These are phyloP conservation scores for Ceratina calcarata DNA, from an alignment of 1,140 invertebrate genomes.

Conservation along the genomic window DNA sequence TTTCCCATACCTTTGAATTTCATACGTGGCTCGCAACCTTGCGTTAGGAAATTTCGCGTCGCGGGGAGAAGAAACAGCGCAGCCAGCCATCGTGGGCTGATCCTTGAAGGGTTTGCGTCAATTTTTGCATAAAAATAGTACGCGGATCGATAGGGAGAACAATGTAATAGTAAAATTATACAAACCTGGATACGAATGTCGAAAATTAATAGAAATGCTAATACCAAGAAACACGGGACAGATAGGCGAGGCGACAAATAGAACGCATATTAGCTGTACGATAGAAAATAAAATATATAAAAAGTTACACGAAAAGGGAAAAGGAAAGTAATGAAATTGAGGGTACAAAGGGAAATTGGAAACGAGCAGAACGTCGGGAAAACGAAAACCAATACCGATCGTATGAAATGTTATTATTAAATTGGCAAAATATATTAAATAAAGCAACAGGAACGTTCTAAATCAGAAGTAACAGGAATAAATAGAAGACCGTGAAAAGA, in stretches of 20 bases:
- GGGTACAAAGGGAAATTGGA: not conserved
- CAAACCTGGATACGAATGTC: not conserved
- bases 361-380: no score
- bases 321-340: not conserved
- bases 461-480: no score
- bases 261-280: not conserved
- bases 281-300: not conserved
- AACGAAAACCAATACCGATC: no score
- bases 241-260: not conserved
- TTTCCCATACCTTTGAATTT: conserved; percentile 16
- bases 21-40: conserved; percentile 1
- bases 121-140: conserved; percentile 38
- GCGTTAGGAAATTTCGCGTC: conserved; percentile 9
- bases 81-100: not conserved
- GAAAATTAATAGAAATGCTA: not conserved
- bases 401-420: no score
- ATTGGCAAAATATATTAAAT: no score
- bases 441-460: no score
- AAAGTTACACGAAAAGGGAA: not conserved
- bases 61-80: no score
- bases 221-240: not conserved
- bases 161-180: conserved; percentile 32
- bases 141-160: conserved; percentile 11
- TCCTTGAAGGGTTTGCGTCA: not conserved
- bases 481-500: no score